Evolutionary conservation across 2,797 vertebrate genomes (phyloP).

Genomic region (Benthosema pterotum): DNA sequence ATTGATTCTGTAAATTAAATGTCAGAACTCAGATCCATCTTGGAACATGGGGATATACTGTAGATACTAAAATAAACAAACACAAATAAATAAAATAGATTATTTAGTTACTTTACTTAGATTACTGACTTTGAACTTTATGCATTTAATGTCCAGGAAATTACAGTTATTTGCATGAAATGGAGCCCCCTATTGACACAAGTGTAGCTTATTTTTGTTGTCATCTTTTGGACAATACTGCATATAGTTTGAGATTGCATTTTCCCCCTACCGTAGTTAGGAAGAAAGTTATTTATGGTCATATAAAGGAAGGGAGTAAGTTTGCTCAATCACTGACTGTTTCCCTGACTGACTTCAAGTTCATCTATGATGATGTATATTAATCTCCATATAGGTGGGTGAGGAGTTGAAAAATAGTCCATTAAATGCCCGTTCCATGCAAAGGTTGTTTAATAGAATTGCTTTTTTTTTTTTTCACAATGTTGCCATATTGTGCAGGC

Average conservation of each 20-base stretch:
- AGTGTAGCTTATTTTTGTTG: background rate
- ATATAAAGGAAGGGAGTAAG: constrained; percentile 4
- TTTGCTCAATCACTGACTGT: background rate
- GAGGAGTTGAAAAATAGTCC: constrained; percentile 28
- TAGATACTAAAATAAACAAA: background rate
- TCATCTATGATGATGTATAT: constrained; percentile 5
- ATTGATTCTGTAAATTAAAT: constrained; percentile 15
- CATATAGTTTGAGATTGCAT: background rate
- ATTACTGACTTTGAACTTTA: too few species aligned
- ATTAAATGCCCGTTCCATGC: constrained; percentile 12
- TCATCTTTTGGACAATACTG: background rate
- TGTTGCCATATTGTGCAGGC: constrained; percentile 29
- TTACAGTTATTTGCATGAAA: background rate
- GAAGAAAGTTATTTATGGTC: background rate
- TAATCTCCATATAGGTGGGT: constrained; percentile 13
- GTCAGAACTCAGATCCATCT: constrained; percentile 1
- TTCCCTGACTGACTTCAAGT: constrained; percentile 10
- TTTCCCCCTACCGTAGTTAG: too few species aligned
- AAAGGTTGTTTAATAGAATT: background rate
- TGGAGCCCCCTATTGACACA: background rate
- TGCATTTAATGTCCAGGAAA: too few species aligned
- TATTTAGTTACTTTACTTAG: too few species aligned
- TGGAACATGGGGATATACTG: background rate
- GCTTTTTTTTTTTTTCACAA: too few species aligned
- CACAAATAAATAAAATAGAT: too few species aligned